Conservation (phyloP, 2,888 invertebrate species). For the Dynastes tityus region DNA sequence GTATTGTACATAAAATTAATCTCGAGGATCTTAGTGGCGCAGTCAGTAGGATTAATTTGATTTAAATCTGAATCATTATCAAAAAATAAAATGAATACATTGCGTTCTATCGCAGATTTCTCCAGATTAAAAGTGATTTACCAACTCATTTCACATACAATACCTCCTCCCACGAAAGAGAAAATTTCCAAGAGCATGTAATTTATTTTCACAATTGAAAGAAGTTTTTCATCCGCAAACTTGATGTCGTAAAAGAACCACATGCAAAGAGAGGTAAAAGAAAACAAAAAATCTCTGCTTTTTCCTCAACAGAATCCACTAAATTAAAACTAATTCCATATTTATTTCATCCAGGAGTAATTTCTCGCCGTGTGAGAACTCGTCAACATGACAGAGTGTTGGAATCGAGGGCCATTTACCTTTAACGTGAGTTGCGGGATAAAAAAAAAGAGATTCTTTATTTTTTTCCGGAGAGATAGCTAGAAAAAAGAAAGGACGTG, state of each 20-base stretch:
- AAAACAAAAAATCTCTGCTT: not conserved
- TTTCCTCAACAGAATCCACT: not conserved
- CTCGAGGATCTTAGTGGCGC: too few species aligned
- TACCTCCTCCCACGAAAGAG: too few species aligned
- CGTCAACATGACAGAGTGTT: conserved; percentile 13
- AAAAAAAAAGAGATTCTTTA: not conserved
- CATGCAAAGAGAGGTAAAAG: not conserved
- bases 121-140: too few species aligned
- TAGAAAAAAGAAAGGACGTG: not conserved
- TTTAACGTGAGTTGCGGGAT: not conserved
- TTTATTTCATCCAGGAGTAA: conserved; percentile 13
- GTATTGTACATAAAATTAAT: too few species aligned
- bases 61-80: too few species aligned
- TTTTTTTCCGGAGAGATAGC: not conserved
- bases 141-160: too few species aligned
- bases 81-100: too few species aligned
- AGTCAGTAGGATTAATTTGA: too few species aligned
- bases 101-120: too few species aligned
- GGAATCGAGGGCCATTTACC: conserved; percentile 8
- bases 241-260: not conserved
- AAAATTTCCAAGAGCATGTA: too few species aligned
- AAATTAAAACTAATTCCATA: conserved; percentile 39
- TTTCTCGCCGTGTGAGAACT: conserved; percentile 16
- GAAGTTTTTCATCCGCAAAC: too few species aligned
- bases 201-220: too few species aligned